Percentiles rank a stretch among this genome's conserved stretches.
These are phyloP conservation scores for Corythornis cristatus DNA, from an alignment of 2,113 vertebrate species.

Conservation along the genomic window DNA sequence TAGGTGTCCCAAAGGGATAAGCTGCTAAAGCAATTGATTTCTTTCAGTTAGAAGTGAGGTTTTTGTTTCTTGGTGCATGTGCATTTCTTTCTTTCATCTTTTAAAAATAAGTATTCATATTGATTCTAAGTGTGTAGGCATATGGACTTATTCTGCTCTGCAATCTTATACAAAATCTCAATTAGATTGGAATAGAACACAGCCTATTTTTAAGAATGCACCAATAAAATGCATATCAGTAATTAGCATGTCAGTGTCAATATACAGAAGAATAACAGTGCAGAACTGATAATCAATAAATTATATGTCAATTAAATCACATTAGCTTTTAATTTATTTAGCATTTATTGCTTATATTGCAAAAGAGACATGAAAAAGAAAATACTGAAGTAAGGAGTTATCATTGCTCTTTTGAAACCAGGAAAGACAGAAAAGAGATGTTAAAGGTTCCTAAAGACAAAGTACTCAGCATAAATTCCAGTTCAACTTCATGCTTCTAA, in stretches of 20 bases:
- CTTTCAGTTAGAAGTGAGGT: background rate
- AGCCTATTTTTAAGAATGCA: background rate
- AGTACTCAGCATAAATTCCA: background rate
- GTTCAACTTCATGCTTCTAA: background rate
- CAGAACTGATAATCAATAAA: background rate
- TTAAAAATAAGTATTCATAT: background rate
- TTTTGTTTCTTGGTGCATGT: background rate
- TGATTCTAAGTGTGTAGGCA: background rate
- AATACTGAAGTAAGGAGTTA: background rate
- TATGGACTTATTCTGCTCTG: background rate
- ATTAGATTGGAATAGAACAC: background rate
- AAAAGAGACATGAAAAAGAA: background rate
- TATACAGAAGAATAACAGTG: background rate
- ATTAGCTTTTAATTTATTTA: background rate
- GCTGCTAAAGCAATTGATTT: background rate
- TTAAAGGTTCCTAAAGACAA: background rate
- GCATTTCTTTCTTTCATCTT: background rate
- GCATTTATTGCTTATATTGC: background rate
- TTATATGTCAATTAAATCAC: background rate
- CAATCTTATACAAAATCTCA: background rate
- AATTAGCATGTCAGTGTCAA: background rate
- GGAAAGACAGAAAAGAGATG: background rate
- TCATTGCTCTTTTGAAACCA: background rate
- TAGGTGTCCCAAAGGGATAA: constrained; percentile 29
- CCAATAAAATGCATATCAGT: background rate